These are phyloP conservation scores for Callipepla squamata DNA, from an alignment of 2,113 vertebrate genomes.

Conservation along the genomic window DNA sequence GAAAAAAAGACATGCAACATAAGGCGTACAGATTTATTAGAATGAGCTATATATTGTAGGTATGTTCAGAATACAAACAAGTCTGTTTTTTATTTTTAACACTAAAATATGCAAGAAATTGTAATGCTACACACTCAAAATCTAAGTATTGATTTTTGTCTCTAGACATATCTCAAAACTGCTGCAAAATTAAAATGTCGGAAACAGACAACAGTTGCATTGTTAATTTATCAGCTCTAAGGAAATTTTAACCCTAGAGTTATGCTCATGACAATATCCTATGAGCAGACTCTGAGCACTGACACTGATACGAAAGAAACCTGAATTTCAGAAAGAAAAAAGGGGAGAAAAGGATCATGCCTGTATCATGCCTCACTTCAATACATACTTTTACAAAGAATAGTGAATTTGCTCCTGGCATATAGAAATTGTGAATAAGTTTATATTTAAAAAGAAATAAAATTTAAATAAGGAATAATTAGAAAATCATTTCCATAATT, in stretches of 20 bases:
- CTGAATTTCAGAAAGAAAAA: background rate
- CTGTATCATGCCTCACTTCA: background rate
- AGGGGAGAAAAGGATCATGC: rapidly evolving
- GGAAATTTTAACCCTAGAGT: background rate
- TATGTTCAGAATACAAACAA: background rate
- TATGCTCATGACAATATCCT: background rate
- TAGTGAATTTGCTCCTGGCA: background rate
- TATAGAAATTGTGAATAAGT: background rate
- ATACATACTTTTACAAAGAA: background rate
- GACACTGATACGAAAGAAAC: background rate
- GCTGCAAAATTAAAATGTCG: background rate
- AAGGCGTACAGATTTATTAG: background rate
- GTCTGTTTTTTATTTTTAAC: background rate
- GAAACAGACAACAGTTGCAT: background rate
- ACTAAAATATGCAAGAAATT: background rate
- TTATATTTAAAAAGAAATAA: background rate
- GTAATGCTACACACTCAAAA: background rate
- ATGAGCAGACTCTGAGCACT: background rate
- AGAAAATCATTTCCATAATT: background rate
- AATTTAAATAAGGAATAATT: background rate
- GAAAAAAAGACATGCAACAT: background rate
- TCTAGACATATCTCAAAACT: background rate
- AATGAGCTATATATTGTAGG: background rate
- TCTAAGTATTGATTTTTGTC: background rate
- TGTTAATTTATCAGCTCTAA: background rate